phyloP scores from a whole-genome alignment of 2,888 invertebrate genomes.

The Chironomus riparius region DNA sequence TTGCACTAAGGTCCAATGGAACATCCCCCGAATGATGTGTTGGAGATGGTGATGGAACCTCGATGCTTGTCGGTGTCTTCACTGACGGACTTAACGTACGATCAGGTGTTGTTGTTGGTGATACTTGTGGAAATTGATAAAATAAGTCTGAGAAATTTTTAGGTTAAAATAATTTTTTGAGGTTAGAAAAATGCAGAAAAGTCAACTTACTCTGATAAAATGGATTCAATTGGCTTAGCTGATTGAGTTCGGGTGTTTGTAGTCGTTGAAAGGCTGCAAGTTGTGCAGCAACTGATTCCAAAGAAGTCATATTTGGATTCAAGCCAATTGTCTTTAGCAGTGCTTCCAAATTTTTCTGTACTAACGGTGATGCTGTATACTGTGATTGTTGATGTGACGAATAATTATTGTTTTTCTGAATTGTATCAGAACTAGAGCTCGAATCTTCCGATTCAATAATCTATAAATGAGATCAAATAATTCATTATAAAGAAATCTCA shows the following conservation, averaged over 20 bases:
- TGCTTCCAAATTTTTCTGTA: conserved; percentile 28
- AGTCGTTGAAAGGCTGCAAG: conserved; percentile 45
- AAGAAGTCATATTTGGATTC: conserved; percentile 46
- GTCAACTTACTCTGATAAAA: conserved; percentile 35
- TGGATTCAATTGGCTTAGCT: conserved; percentile 32
- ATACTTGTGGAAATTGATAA: conserved; percentile 34
- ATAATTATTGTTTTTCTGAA: neutral
- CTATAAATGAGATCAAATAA: neutral
- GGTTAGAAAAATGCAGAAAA: neutral
- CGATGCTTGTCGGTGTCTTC: conserved; percentile 36
- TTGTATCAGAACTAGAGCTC: conserved; percentile 13
- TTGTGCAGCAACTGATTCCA: conserved; percentile 60
- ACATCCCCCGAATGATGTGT: conserved; percentile 50
- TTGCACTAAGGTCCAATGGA: conserved; percentile 79
- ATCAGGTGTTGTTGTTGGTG: conserved; percentile 33
- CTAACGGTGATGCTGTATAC: neutral
- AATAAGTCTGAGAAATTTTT: conserved; percentile 28
- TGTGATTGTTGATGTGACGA: neutral
- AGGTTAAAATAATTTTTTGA: too few relatives aligned
- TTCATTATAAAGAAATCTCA: neutral
- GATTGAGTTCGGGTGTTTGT: conserved; percentile 29
- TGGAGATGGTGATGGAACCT: conserved; percentile 41
- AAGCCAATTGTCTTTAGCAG: conserved; percentile 31
- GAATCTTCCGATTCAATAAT: conserved; percentile 27
- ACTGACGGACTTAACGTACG: conserved; percentile 37